Conservation (phyloP, 2,113 vertebrate genomes). For the Eudyptes chrysolophus region DNA sequence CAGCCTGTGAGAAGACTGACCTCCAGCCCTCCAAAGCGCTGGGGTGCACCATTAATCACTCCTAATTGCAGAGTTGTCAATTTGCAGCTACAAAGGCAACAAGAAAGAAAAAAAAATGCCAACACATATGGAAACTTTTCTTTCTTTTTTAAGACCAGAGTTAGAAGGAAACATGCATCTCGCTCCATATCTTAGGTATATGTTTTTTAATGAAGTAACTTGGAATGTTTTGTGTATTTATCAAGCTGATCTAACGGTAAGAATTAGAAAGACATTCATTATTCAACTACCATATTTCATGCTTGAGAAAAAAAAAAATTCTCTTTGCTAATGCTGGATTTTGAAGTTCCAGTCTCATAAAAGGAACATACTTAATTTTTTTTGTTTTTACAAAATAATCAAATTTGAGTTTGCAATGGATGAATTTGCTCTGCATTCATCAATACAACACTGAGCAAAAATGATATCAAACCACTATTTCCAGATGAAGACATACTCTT, state of each 20-base stretch:
- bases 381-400: neutral
- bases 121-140: neutral
- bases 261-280: neutral
- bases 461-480: neutral
- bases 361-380: accelerated
- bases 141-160: neutral
- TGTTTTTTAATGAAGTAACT: neutral
- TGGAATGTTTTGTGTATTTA: neutral
- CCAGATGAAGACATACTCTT: neutral
- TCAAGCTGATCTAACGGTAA: neutral
- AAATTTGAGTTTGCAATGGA: neutral
- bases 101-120: neutral
- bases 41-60: constrained; percentile 71
- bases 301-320: neutral
- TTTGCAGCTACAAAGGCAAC: constrained; percentile 64
- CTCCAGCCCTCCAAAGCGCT: constrained; percentile 24
- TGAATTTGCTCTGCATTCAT: neutral
- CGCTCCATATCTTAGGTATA: accelerated
- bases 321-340: neutral
- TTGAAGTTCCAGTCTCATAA: neutral
- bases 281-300: neutral
- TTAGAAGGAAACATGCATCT: neutral
- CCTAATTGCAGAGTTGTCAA: constrained; percentile 68
- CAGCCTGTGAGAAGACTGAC: constrained; percentile 38
- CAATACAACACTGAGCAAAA: neutral